A percentile compares a stretch with the other conserved stretches of the same genome.
phyloP scores from a whole-genome alignment of 2,113 vertebrate genomes.

The Pelodiscus sinensis region DNA sequence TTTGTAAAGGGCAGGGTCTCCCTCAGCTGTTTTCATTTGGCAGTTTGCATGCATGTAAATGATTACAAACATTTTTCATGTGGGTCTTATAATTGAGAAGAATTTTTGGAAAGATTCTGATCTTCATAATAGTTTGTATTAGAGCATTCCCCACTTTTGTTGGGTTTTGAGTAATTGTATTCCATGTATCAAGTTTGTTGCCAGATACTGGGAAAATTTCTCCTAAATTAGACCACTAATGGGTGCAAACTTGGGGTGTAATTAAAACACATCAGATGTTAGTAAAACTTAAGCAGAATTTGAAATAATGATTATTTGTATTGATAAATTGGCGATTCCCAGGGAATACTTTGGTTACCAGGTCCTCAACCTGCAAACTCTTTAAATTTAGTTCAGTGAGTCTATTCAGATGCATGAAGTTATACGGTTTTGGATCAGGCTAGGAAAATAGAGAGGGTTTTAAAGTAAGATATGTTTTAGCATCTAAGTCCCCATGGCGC shows the following conservation, averaged over 20 bases:
- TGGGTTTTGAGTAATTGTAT: not conserved
- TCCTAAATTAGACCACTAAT: accelerated
- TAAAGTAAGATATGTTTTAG: accelerated
- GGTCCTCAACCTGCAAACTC: not conserved
- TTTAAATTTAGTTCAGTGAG: not conserved
- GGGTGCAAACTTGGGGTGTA: accelerated
- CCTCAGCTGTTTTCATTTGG: not conserved
- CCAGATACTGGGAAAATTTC: accelerated
- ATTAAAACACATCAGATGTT: accelerated
- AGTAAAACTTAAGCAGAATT: not conserved
- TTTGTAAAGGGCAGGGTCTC: not conserved
- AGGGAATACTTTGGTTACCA: not conserved
- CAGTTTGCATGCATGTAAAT: not conserved
- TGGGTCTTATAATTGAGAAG: not conserved
- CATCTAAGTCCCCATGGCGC: accelerated
- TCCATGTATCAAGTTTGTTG: accelerated
- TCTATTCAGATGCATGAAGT: not conserved
- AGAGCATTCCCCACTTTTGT: accelerated
- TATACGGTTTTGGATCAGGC: not conserved
- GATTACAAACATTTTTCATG: not conserved
- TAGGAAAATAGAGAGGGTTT: not conserved
- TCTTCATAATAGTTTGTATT: not conserved
- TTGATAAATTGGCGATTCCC: accelerated
- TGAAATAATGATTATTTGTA: not conserved
- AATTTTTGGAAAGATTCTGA: not conserved